Evolutionary conservation across 2,888 invertebrate genomes (phyloP), one percentile per base, ranked within the genome.

Genomic region (Amphipoea oculea): DNA sequence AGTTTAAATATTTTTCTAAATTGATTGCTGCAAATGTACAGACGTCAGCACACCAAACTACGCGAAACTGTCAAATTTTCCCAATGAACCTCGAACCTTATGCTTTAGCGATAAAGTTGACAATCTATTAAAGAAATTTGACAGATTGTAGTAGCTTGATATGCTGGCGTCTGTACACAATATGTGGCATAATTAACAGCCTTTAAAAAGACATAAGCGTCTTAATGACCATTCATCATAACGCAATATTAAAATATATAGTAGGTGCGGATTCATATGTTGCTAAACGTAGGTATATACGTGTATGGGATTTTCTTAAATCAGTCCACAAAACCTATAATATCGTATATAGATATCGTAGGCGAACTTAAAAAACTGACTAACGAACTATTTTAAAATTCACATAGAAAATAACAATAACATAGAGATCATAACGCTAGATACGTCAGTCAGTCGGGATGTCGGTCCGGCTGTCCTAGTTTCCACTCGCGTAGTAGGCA

Each of bases 381-480:
- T 12, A 48, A 48, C 48, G 7, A 72, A 62, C 76, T 80, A 73
- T 83, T 66, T 81, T 57, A 69, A 83, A 83, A 76, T 88, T 69
- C 60, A 71, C 69, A 69, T 70, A 75, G 67, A 80, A 77, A 72
- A 85, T 85, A 76, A 87, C 79, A 87, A 83, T 83, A 82, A 87
- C 60, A 73, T 42, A 62, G 48, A 80, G 85, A 83, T 87, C 78
- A 81, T 78, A 89, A 83, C 54, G 65, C 71, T 65, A 89, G 81
- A 89, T 83, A 87, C 77, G 82, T 78, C 79, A 78, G 57, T 76
- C 73, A 57, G 78, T 73, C 76, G 78, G 78, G 87, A 89, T 83
- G 85, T 85, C 78, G 76, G 89, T 79, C 78, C 68, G 77, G 83
- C 76, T 87, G 89, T 85, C 85, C 89, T 87, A 89, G 89, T 89